phyloP scores from a whole-genome alignment of 1,140 invertebrate genomes.

The Achatina immaculata region DNA sequence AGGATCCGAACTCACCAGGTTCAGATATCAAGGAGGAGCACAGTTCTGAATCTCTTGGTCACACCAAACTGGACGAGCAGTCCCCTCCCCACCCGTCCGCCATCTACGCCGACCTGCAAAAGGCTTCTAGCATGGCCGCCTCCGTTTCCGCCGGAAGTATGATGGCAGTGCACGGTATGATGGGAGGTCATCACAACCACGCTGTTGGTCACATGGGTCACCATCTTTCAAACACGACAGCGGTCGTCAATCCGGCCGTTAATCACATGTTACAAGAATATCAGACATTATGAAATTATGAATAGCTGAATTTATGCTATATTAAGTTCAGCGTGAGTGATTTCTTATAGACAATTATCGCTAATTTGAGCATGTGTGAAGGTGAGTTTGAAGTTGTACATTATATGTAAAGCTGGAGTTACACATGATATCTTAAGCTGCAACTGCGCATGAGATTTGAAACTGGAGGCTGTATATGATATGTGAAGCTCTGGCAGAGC shows the following conservation, averaged over 20 bases:
- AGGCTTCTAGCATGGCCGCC: slow-evolving; percentile 38
- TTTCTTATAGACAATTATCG: too few relatives aligned
- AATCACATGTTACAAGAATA: slow-evolving; percentile 36
- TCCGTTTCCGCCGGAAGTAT: slow-evolving; percentile 38
- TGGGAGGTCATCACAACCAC: slow-evolving; percentile 27
- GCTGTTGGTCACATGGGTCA: slow-evolving; percentile 28
- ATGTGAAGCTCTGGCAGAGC: too few relatives aligned
- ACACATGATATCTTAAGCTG: too few relatives aligned
- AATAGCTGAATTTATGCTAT: not conserved
- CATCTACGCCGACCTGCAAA: slow-evolving; percentile 39
- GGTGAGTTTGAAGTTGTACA: too few relatives aligned
- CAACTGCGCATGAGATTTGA: too few relatives aligned
- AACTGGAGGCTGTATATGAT: too few relatives aligned
- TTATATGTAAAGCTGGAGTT: too few relatives aligned
- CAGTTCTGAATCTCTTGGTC: slow-evolving; percentile 35
- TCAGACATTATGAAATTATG: slow-evolving; percentile 33
- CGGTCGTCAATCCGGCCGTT: not conserved
- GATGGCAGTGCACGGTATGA: slow-evolving; percentile 35
- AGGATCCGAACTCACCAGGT: slow-evolving; percentile 33
- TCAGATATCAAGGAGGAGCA: slow-evolving; percentile 40
- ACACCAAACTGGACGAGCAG: slow-evolving; percentile 29
- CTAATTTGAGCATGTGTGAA: too few relatives aligned
- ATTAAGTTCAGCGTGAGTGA: not conserved
- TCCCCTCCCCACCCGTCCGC: slow-evolving; percentile 37
- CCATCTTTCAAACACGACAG: not conserved